Conservation (phyloP, 2,797 vertebrate species). For the Mastacembelus armatus region DNA sequence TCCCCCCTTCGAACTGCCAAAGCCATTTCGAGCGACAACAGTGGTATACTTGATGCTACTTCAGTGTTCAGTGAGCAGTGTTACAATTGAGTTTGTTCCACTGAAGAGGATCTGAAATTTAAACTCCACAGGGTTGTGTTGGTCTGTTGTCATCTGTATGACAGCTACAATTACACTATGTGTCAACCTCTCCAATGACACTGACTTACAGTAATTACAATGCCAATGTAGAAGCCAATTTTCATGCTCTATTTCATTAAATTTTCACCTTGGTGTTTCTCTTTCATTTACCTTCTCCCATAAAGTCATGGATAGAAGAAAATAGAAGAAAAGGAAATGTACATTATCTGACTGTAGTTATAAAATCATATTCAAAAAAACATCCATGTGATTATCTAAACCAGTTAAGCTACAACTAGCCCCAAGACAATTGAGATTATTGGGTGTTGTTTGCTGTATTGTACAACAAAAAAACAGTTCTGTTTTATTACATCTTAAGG, state of each 20-base stretch:
- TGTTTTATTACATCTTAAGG: too few species aligned
- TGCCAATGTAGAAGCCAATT: conserved; percentile 50
- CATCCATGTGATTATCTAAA: too few species aligned
- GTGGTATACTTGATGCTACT: conserved; percentile 73
- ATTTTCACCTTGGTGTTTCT: conserved; percentile 37
- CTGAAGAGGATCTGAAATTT: conserved; percentile 72
- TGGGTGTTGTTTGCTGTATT: too few species aligned
- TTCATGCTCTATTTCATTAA: conserved; percentile 52
- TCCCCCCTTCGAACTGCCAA: conserved; percentile 60
- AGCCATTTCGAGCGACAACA: conserved; percentile 74
- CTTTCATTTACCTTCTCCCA: conserved; percentile 26
- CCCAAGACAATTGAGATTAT: too few species aligned
- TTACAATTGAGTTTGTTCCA: conserved; percentile 81
- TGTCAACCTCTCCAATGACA: conserved; percentile 58
- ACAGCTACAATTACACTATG: conserved; percentile 69
- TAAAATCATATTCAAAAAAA: neutral
- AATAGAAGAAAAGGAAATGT: neutral
- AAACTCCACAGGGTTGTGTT: conserved; percentile 66
- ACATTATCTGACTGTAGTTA: neutral
- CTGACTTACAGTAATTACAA: conserved; percentile 69
- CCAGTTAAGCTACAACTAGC: too few species aligned
- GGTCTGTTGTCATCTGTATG: conserved; percentile 56
- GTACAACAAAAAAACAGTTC: too few species aligned
- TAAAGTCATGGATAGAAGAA: neutral
- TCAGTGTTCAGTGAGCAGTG: conserved; percentile 75